Conservation (phyloP, 2,797 vertebrate species). For the Helarctos malayanus region DNA sequence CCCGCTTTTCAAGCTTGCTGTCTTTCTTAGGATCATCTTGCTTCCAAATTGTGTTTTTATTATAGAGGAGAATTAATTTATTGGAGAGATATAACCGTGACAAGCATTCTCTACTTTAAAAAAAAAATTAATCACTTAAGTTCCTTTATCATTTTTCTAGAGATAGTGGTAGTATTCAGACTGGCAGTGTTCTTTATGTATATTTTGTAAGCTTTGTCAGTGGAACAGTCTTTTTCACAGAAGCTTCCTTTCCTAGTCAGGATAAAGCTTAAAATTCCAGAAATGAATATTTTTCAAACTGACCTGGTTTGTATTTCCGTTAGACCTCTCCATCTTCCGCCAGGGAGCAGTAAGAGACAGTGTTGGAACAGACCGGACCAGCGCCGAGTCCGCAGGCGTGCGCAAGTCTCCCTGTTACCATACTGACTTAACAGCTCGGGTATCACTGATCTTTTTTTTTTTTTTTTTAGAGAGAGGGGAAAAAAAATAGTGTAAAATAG, state of each 20-base stretch:
- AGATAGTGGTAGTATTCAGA: neutral
- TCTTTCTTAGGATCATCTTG: neutral
- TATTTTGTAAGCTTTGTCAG: neutral
- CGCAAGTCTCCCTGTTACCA: too few species aligned
- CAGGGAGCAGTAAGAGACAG: neutral
- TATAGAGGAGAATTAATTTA: neutral
- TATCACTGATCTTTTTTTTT: neutral
- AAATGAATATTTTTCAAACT: neutral
- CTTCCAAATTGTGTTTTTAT: slow-evolving; percentile 31
- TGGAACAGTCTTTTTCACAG: neutral
- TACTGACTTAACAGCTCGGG: neutral
- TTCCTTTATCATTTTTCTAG: slow-evolving; percentile 36
- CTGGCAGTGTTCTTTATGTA: neutral
- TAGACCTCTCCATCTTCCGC: neutral
- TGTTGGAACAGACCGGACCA: neutral
- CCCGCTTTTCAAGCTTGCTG: neutral
- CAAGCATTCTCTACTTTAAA: neutral
- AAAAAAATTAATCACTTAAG: neutral
- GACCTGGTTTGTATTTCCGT: neutral
- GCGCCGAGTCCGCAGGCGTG: neutral
- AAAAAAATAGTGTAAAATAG: neutral
- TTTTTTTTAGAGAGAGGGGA: neutral
- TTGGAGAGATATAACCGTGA: neutral
- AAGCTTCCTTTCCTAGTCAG: slow-evolving; percentile 12
- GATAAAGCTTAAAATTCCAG: neutral